phyloP scores from a whole-genome alignment of 2,888 invertebrate genomes.

The Drosophila infuscata region DNA sequence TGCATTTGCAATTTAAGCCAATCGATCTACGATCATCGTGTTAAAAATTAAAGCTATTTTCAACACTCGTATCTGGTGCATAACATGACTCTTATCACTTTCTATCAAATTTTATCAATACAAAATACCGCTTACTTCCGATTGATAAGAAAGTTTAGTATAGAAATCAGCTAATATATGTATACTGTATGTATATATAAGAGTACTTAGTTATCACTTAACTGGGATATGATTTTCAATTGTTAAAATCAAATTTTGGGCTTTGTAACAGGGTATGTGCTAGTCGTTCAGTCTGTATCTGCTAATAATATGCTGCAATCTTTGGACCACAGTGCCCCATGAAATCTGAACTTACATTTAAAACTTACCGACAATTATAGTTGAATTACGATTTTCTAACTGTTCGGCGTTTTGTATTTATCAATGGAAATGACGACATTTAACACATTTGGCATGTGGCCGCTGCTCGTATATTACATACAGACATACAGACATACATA shows the following conservation, averaged over 20 bases:
- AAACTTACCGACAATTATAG: constrained; percentile 36
- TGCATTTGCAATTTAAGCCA: not conserved
- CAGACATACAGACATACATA: not conserved
- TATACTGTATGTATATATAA: not conserved
- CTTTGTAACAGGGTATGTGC: not conserved
- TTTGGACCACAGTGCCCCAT: constrained; percentile 44
- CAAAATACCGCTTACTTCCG: not conserved
- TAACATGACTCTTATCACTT: constrained; percentile 6
- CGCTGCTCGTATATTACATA: constrained; percentile 8
- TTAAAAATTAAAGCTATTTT: not conserved
- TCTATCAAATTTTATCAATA: constrained; percentile 5
- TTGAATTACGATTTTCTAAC: constrained; percentile 58
- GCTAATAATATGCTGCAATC: not conserved
- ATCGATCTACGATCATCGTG: not conserved
- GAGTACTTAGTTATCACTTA: not conserved
- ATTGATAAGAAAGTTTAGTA: not conserved
- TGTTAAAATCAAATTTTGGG: not conserved
- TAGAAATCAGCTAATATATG: not conserved
- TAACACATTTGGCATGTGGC: constrained; percentile 51
- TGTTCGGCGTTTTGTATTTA: constrained; percentile 52
- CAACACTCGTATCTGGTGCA: not conserved
- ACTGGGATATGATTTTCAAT: not conserved
- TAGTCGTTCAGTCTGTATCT: not conserved
- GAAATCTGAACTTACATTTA: constrained; percentile 16
- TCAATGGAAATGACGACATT: constrained; percentile 66